Percentiles rank a stretch among this genome's conserved stretches.
These are phyloP conservation scores for Leptobrachium ailaonicum DNA, from an alignment of 2,113 vertebrate genomes.

Conservation along the genomic window DNA sequence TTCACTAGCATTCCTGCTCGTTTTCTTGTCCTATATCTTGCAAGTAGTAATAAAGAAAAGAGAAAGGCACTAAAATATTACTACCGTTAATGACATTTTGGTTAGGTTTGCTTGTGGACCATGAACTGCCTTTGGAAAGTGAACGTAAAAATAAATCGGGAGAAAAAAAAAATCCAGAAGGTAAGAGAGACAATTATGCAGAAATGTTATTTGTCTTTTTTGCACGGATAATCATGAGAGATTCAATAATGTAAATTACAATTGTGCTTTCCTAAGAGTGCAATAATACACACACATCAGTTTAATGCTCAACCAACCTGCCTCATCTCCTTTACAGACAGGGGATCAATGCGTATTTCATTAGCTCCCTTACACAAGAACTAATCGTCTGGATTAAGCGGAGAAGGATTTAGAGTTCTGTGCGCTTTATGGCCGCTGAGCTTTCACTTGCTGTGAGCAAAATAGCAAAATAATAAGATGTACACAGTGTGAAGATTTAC, in stretches of 20 bases:
- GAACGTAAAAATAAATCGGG: too few relatives aligned
- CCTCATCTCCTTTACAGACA: slow-evolving; percentile 3
- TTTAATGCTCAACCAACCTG: slow-evolving; percentile 7
- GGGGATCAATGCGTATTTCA: slow-evolving; percentile 2
- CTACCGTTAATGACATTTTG: background rate
- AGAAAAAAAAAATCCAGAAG: too few relatives aligned
- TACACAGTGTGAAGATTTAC: slow-evolving; percentile 5
- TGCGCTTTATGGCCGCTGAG: slow-evolving; percentile 2
- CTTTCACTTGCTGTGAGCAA: background rate
- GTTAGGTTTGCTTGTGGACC: background rate
- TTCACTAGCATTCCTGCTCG: background rate
- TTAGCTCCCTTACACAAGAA: slow-evolving; percentile 21
- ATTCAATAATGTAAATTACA: slow-evolving; percentile 16
- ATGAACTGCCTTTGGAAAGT: background rate
- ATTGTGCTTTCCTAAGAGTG: background rate
- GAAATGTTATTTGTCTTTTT: background rate
- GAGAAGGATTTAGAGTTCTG: slow-evolving; percentile 13
- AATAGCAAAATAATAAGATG: slow-evolving; percentile 7
- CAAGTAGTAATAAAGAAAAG: background rate
- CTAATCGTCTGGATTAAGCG: slow-evolving; percentile 21
- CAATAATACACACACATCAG: slow-evolving; percentile 12
- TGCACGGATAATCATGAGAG: background rate
- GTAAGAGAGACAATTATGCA: too few relatives aligned
- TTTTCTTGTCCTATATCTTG: too few relatives aligned
- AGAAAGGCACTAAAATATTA: background rate